phyloP scores from a whole-genome alignment of 2,113 vertebrate genomes.

The Microcebus lehilahytsara region DNA sequence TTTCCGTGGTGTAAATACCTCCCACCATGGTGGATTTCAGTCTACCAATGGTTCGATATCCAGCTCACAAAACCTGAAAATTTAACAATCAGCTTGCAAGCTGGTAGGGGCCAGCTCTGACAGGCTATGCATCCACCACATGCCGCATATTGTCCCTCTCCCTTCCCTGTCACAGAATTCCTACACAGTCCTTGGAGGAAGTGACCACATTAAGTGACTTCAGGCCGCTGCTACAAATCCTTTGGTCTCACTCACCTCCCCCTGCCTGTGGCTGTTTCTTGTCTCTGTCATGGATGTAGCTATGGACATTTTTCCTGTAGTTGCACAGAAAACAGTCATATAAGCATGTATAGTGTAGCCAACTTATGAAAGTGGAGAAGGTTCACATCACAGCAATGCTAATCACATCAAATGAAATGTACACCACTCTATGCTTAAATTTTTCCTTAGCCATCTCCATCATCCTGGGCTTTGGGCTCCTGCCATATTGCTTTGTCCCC shows the following conservation, averaged over 20 bases:
- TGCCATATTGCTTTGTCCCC: not conserved
- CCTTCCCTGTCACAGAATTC: not conserved
- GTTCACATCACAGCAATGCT: not conserved
- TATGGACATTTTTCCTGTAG: not conserved
- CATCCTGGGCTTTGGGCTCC: not conserved
- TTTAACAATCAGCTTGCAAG: not conserved
- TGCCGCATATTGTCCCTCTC: not conserved
- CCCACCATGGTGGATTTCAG: not conserved
- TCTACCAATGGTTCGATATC: not conserved
- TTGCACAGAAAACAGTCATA: not conserved
- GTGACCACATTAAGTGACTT: not conserved
- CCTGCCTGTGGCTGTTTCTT: not conserved
- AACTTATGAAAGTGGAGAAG: not conserved
- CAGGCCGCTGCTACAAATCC: no score
- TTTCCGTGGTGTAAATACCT: not conserved
- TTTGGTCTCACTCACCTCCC: not conserved
- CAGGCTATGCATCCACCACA: not conserved
- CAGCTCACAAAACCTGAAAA: not conserved
- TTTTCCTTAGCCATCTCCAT: not conserved
- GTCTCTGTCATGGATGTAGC: not conserved
- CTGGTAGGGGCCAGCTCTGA: not conserved
- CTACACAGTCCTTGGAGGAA: fast-evolving
- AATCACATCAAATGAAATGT: not conserved
- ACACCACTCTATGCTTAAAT: not conserved
- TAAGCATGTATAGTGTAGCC: no score